Evolutionary conservation across 2,888 invertebrate genomes (phyloP), one percentile per base, ranked within the genome.

Genomic region (Ecliptopera silaceata): DNA sequence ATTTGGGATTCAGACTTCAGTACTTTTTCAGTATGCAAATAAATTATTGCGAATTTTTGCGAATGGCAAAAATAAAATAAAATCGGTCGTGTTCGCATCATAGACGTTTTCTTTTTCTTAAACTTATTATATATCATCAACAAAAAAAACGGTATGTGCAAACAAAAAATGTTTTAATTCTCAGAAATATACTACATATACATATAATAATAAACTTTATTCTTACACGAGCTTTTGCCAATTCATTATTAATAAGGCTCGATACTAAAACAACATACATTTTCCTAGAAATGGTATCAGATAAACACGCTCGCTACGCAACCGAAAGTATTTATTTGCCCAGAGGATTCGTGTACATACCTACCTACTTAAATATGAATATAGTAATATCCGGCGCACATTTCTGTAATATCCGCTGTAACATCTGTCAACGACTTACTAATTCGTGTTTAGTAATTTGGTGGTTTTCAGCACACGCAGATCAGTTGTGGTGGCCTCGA

Each of bases 361-460:
- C n/a, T n/a, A n/a, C n/a, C n/a, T n/a, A 22, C 13, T 45, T 10
- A 45, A 46, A 15, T 47, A 42, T 15, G 41, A 31, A 42, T 29
- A 51, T 51, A 31, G 38, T 44, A 54, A 60, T 60, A 60, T 60
- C 60, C 60, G 49, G 56, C 29, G 42, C 42, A 46, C 36, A 57
- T 51, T 12, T 36, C 4, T 10, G 15, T 47, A 51, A 57, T 51
- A 52, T 57, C 56, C 51, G 51, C 8, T 38, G 17, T 15, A 47
- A 22, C 56, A 52, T 52, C 56, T 57, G 47, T 52, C 47, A 54
- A 47, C 47, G 47, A 54, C 42, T 48, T 47, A 47, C 45, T 41
- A 53, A 43, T 54, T 54, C 42, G 18, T 22, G 26, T 26, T 22
- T 22, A 22, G 26, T 26, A 26, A 45, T 39, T 38, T 29, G 38